phyloP scores from a whole-genome alignment of 2,113 vertebrate species.

The Canis aureus region DNA sequence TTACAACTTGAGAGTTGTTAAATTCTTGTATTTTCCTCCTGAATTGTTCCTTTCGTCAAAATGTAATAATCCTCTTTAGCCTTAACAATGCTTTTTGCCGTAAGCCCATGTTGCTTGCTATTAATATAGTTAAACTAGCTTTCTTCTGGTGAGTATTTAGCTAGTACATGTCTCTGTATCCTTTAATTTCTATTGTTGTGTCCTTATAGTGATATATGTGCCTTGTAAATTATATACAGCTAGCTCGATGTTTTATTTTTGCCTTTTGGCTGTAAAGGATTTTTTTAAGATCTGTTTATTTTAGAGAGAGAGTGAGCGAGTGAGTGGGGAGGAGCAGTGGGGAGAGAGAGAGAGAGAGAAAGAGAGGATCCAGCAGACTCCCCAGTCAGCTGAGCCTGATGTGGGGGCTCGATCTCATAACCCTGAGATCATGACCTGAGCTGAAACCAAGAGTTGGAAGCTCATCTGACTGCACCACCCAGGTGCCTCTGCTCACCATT shows the following conservation, averaged over 20 bases:
- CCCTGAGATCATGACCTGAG: not conserved
- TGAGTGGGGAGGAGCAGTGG: not conserved
- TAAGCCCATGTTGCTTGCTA: not conserved
- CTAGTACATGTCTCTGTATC: not conserved
- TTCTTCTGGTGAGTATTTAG: not conserved
- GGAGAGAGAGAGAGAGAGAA: not conserved
- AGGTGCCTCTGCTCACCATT: not conserved
- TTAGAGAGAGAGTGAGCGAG: not conserved
- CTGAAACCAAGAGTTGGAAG: not conserved
- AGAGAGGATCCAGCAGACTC: not conserved
- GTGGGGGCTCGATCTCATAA: not conserved
- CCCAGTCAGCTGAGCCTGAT: not conserved
- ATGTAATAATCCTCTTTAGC: not conserved
- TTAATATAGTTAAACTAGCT: not conserved
- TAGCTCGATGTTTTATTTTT: not conserved
- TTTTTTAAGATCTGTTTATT: not conserved
- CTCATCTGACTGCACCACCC: not conserved
- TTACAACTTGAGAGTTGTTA: not conserved
- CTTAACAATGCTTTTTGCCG: not conserved
- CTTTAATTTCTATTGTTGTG: not conserved
- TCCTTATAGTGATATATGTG: not conserved
- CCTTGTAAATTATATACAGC: not conserved
- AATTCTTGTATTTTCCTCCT: not conserved
- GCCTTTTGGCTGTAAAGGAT: not conserved
- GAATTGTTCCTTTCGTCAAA: slow-evolving; percentile 49